Base-by-base conservation (phyloP, 2,888 invertebrate species). In the Ichneumon xanthorius region DNA sequence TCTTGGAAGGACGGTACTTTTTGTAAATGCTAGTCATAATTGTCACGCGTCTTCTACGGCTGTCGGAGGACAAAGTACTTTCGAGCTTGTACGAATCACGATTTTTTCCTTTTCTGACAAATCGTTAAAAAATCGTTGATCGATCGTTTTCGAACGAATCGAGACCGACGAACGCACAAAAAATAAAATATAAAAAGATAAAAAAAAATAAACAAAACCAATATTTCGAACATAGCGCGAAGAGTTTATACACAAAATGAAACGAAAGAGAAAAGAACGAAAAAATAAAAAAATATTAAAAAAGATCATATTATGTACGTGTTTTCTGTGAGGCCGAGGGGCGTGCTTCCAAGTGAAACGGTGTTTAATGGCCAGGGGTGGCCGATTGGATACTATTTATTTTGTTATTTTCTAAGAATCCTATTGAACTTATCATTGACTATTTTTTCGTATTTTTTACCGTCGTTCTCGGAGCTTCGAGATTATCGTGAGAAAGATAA, bases 1-100 rank as follows among this genome's bases (percentile, higher is more conserved):
- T 45, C 45, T 68, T 40, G 72, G 75, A 71, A 68, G 73, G 67
- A 78, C 77, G 77, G 79, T 83, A 70, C 72, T 89, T 89, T 90
- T 89, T 90, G 89, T 91, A 90, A 91, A 92, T 92, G 90, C 92
- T 92, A 92, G 92, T 92, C 92, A 92, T 89, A 92, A 89, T 89
- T 88, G 87, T 88, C 82, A 85, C 87, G 87, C 80, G 84, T 89
- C 75, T 88, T 87, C 88, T 88, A 88, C 84, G 87, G 86, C 85
- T 72, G 19, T 80, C 72, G 65, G 68, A 77, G 61, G 75, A 72
- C 82, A 77, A 73, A 84, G 55, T 75, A 73, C 79, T 79, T 75
- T 79, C 76, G 61, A 81, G 19, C n/a, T 14, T 22, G 37, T 37
- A 72, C 45, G 45, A 72, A 71, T 77, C 67, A 65, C 26, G 75